Evolutionary conservation across 1,140 invertebrate genomes (phyloP), one percentile per base, ranked within the genome.

Genomic region (Drosophila baimaii): DNA sequence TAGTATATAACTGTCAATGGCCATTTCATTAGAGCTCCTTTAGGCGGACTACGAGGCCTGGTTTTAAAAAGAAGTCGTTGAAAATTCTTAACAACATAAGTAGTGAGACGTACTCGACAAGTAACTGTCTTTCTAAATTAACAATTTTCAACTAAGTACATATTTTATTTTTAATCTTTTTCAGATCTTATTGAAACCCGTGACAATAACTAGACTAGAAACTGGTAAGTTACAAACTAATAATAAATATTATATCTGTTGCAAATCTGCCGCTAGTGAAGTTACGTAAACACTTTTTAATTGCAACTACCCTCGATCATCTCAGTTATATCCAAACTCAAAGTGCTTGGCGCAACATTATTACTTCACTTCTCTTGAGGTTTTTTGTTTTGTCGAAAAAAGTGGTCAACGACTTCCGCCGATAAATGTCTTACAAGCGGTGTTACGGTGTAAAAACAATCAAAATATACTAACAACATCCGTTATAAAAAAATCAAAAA

Each of bases 191-290:
- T 41, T 65, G 43, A 31, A 71, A 44, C 23, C 21, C 41, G 46
- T 64, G 81, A 85, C 78, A 85, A 85, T 85, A 85, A 77, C 33
- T 54, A 29, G n/a, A 65, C 69, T 57, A 59, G 57, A 35, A 69
- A 52, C 52, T 35, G 77, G 81, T 85, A 54, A 75, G 81, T 63
- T 31, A 17, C 1, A 39, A 41, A 19, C n/a, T 17, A 35, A 44
- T 21, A 6, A 13, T 35, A 7, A 9, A 8, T 39, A 41, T 46
- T 35, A 43, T 46, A 23, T 43, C 23, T 15, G 17, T 27, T 17
- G 52, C 23, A 35, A 17, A 41, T n/a, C 13, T 54, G 44, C 47
- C n/a, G 33, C 27, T 47, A 39, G 33, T 58, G 61, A 71, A 23
- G 55, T 69, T 61, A 57, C 41, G 33, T 49, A 66, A 69, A 66